Percentiles rank a stretch among this genome's conserved stretches.
Evolutionary conservation across 92 coral and sea anemone genomes (phyloP).

Genomic region (Actinostola sp.): DNA sequence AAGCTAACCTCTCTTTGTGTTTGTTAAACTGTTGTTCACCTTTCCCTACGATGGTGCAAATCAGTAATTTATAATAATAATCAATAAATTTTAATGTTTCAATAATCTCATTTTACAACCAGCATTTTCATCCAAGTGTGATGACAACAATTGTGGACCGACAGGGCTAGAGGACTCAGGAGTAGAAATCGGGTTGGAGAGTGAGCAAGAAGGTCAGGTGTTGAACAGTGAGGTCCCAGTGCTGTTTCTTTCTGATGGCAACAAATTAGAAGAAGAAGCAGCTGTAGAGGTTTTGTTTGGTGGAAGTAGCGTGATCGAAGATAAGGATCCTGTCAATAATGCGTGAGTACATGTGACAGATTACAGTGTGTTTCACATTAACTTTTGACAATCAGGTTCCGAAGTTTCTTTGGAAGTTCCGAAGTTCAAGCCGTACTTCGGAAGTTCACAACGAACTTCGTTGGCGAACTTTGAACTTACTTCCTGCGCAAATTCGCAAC

Average conservation of each 20-base stretch:
- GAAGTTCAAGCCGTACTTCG: too few relatives aligned
- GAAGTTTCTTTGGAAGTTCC: too few relatives aligned
- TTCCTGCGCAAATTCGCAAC: too few relatives aligned
- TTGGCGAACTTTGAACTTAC: too few relatives aligned
- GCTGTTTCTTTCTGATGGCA: slow-evolving; percentile 38
- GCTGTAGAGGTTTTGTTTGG: slow-evolving; percentile 45
- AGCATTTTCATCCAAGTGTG: slow-evolving; percentile 2
- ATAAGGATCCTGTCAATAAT: slow-evolving; percentile 25
- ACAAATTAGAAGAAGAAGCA: slow-evolving; percentile 8
- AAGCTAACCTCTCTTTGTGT: too few relatives aligned
- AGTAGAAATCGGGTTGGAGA: slow-evolving; percentile 85
- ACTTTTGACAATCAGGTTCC: too few relatives aligned
- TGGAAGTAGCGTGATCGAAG: slow-evolving; percentile 52
- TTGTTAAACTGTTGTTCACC: too few relatives aligned
- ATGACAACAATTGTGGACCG: slow-evolving; percentile 42
- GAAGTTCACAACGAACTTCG: too few relatives aligned
- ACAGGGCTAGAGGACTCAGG: slow-evolving; percentile 82
- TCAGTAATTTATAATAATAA: too few relatives aligned
- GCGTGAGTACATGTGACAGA: background rate
- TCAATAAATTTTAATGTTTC: too few relatives aligned
- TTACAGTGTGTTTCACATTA: too few relatives aligned
- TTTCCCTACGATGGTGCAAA: too few relatives aligned
- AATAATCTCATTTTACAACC: background rate
- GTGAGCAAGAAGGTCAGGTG: slow-evolving; percentile 71
- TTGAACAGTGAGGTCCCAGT: slow-evolving; percentile 20